Evolutionary conservation across 1,140 invertebrate genomes (phyloP), one percentile per base, ranked within the genome.

Genomic region (Heliconius nattereri): DNA sequence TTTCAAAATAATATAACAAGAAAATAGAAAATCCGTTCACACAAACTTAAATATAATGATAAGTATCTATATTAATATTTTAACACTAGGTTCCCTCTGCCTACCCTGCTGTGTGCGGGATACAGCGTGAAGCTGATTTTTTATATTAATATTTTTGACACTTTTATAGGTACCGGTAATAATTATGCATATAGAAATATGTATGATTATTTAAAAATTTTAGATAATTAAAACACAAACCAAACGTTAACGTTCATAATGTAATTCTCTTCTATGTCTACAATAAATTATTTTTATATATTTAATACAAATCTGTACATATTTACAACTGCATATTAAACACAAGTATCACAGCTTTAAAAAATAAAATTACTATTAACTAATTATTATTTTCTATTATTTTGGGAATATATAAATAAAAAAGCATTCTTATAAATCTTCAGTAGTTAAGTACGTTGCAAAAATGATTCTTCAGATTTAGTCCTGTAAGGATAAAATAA

Each of bases 281-380:
- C 85, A 90, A 91, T 90, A 92, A 90, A 85, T 92, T 92, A 91
- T 84, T 81, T 80, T 85, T 87, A 83, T 85, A 81, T 29, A 81
- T 83, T 85, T 82, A 75, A 82, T 85, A 84, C 29, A 71, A 83
- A 82, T 74, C 84, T 91, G 84, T 92, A 91, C 88, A 90, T 91
- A 91, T 92, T 88, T 90, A 92, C 91, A 92, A 85, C 77, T 79
- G 81, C 60, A 70, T 83, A 83, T 85, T 82, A 87, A 88, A 87
- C 84, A 84, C 80, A 90, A 87, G 86, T 92, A 92, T 92, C 91
- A 92, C 91, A 92, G 91, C 85, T 92, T 81, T 60, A 78, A 77
- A 81, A 81, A 79, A 80, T 75, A 72, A 75, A 73, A 76, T 72
- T 26, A 77, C 40, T 72, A 72, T 80, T 76, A 73, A 76, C 49